phyloP scores from a whole-genome alignment of 2,797 vertebrate genomes.

The Poeciliopsis gracilis region DNA sequence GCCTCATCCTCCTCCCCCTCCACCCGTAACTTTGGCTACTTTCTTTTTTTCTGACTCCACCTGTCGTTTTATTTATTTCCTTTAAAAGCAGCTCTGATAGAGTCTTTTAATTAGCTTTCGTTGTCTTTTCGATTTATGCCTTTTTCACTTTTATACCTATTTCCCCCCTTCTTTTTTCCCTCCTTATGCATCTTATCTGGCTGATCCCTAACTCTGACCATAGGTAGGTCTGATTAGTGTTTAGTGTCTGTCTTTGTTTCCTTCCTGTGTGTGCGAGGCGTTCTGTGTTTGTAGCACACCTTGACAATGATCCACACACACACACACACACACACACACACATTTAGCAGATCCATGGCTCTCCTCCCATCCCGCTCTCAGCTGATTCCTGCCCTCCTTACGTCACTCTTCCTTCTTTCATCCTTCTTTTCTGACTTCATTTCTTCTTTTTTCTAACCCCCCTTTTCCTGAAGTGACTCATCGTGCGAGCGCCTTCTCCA shows the following conservation, averaged over 20 bases:
- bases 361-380: slow-evolving; percentile 62
- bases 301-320: slow-evolving; percentile 19
- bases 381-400: slow-evolving; percentile 67
- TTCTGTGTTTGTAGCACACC: slow-evolving; percentile 63
- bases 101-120: slow-evolving; percentile 68
- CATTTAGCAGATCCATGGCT: slow-evolving; percentile 47
- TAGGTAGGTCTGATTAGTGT: slow-evolving; percentile 83
- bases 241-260: slow-evolving; percentile 76
- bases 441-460: slow-evolving; percentile 11
- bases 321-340: slow-evolving; percentile 23
- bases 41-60: slow-evolving; percentile 59
- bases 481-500: slow-evolving; percentile 50
- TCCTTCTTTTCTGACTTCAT: slow-evolving; percentile 42
- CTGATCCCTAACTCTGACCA: slow-evolving; percentile 74
- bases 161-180: slow-evolving; percentile 63
- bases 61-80: slow-evolving; percentile 55
- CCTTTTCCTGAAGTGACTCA: slow-evolving; percentile 49
- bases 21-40: slow-evolving; percentile 75
- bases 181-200: slow-evolving; percentile 79
- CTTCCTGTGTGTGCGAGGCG: slow-evolving; percentile 64
- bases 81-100: slow-evolving; percentile 43
- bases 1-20: slow-evolving; percentile 21
- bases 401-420: slow-evolving; percentile 46
- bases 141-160: slow-evolving; percentile 73
- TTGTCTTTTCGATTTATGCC: slow-evolving; percentile 68